These are phyloP conservation scores for Takifugu flavidus DNA, from an alignment of 2,113 vertebrate species.

Conservation along the genomic window DNA sequence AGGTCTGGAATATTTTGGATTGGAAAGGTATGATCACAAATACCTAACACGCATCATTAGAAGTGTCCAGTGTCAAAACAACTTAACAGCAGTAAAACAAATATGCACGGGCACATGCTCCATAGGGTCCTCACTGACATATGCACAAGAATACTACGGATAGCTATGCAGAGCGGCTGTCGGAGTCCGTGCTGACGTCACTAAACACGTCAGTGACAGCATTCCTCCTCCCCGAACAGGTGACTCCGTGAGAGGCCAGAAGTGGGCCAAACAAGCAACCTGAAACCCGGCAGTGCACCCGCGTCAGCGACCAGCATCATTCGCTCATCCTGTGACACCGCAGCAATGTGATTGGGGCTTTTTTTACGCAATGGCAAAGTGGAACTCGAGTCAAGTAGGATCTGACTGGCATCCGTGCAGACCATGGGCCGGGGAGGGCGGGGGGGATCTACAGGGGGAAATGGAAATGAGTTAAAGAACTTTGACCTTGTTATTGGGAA, in stretches of 20 bases:
- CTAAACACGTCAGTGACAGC: slow-evolving; percentile 64
- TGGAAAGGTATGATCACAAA: slow-evolving; percentile 29
- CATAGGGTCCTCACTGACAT: slow-evolving; percentile 22
- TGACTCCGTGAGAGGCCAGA: slow-evolving; percentile 63
- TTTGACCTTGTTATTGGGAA: slow-evolving; percentile 18
- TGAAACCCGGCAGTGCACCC: slow-evolving; percentile 62
- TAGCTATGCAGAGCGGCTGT: slow-evolving; percentile 56
- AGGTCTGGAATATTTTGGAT: slow-evolving; percentile 38
- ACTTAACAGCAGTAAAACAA: slow-evolving; percentile 55
- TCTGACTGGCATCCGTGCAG: slow-evolving; percentile 63
- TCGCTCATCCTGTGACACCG: slow-evolving; percentile 75
- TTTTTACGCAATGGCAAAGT: slow-evolving; percentile 72
- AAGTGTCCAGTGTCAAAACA: slow-evolving; percentile 77
- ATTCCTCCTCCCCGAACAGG: slow-evolving; percentile 69
- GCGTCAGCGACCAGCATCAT: slow-evolving; percentile 70
- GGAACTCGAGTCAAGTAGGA: slow-evolving; percentile 73
- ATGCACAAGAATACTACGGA: slow-evolving; percentile 18
- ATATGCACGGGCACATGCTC: slow-evolving; percentile 39
- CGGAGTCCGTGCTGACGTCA: slow-evolving; percentile 68
- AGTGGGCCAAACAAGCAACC: slow-evolving; percentile 71
- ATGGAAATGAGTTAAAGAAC: slow-evolving; percentile 17
- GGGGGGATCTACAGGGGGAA: slow-evolving; percentile 37
- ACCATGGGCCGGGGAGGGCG: slow-evolving; percentile 51
- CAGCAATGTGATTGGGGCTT: slow-evolving; percentile 75
- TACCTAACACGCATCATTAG: slow-evolving; percentile 51